These are phyloP conservation scores for Stomatorhinus ivindoensis DNA, from an alignment of 2,113 vertebrate genomes.

Conservation along the genomic window DNA sequence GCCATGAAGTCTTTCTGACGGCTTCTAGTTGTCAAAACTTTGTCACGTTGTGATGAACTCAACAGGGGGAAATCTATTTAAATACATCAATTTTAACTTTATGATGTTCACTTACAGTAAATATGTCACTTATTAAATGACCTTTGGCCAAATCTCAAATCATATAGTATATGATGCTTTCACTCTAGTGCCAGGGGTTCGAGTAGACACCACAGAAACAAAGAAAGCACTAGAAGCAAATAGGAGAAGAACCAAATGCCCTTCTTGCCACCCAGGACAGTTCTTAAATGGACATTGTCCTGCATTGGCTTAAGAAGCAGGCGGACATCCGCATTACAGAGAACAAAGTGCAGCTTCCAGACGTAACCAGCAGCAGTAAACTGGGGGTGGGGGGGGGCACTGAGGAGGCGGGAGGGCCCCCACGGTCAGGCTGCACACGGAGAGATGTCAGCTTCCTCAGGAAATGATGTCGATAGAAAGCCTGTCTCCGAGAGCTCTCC, in stretches of 20 bases:
- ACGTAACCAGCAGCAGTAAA: neutral
- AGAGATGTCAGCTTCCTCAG: slow-evolving; percentile 43
- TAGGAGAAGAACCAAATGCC: neutral
- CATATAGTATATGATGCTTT: neutral
- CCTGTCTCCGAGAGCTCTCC: slow-evolving; percentile 24
- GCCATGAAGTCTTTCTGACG: neutral
- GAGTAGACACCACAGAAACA: neutral
- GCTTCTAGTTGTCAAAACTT: neutral
- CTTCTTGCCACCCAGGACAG: neutral
- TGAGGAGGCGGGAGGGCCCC: neutral
- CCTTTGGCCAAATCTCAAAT: neutral
- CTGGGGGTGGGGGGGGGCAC: neutral
- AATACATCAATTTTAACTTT: neutral
- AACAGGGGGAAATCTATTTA: neutral
- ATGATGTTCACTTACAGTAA: neutral
- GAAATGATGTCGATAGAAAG: slow-evolving; percentile 45
- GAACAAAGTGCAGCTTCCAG: neutral
- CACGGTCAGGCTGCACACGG: neutral
- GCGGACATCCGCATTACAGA: neutral
- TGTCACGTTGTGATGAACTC: neutral
- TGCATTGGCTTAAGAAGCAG: neutral
- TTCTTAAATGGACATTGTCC: neutral
- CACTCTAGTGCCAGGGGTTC: neutral
- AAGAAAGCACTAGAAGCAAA: neutral
- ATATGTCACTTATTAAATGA: neutral